Conservation (phyloP, 2,113 vertebrate species). For the Phodopus roborovskii region DNA sequence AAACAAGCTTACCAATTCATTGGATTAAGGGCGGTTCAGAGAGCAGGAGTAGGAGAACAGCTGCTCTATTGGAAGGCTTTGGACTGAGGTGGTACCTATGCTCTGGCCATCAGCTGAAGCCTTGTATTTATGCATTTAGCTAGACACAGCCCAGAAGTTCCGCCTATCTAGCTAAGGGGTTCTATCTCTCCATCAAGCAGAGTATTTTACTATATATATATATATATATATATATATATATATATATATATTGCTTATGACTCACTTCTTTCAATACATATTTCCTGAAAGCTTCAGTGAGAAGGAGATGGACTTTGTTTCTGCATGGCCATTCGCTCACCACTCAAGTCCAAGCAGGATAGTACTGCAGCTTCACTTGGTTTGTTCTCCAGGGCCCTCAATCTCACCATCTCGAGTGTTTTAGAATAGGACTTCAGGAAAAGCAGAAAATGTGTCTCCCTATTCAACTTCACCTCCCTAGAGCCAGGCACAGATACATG, state of each 20-base stretch:
- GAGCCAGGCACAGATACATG: not conserved
- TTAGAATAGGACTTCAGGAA: not conserved
- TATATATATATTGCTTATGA: not conserved
- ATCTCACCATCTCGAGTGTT: not conserved
- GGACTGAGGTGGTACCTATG: not conserved
- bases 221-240: too few relatives aligned
- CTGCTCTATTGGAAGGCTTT: not conserved
- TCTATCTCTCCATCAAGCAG: not conserved
- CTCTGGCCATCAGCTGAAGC: not conserved
- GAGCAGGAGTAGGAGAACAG: not conserved
- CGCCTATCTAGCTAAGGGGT: not conserved
- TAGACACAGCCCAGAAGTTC: not conserved
- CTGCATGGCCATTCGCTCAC: not conserved
- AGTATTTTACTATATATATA: not conserved
- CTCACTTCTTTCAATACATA: not conserved
- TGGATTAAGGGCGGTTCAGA: not conserved
- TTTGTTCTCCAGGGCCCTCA: not conserved
- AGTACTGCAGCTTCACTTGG: not conserved
- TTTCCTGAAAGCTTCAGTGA: not conserved
- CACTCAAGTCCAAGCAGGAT: not conserved
- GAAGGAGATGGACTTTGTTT: not conserved
- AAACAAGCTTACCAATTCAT: conserved; percentile 24
- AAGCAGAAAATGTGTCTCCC: not conserved
- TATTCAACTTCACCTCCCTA: not conserved
- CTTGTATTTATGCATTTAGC: not conserved